Conservation (phyloP, 1,140 invertebrate species). For the Saccostrea echinata region DNA sequence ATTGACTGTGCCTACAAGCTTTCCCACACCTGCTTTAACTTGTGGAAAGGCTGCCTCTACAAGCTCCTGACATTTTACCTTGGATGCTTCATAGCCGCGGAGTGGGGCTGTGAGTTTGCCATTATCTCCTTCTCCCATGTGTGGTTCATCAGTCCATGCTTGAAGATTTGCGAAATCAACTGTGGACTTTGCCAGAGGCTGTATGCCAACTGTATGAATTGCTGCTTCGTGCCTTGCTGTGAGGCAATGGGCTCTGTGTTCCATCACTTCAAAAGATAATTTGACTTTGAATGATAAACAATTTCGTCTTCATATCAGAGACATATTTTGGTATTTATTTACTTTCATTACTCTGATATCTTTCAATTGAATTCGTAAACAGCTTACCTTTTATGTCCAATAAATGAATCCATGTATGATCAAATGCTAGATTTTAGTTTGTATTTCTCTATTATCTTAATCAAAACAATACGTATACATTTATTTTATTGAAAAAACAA, state of each 20-base stretch:
- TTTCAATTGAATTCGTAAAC: too few species aligned
- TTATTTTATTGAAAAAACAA: too few species aligned
- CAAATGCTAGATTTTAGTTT: too few species aligned
- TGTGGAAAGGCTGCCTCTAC: conserved; percentile 86
- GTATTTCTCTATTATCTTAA: too few species aligned
- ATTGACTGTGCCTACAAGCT: conserved; percentile 88
- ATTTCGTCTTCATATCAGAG: too few species aligned
- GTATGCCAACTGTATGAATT: conserved; percentile 82
- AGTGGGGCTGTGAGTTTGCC: conserved; percentile 87
- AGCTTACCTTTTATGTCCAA: too few species aligned
- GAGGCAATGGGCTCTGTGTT: conserved; percentile 85
- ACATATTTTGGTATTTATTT: too few species aligned
- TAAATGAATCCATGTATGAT: too few species aligned
- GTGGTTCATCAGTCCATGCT: conserved; percentile 75
- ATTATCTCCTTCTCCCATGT: conserved; percentile 84
- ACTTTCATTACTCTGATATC: too few species aligned
- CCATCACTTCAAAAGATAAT: conserved; percentile 52
- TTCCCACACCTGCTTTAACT: conserved; percentile 85
- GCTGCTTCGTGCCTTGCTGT: conserved; percentile 83
- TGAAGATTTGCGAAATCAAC: conserved; percentile 80
- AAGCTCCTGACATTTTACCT: conserved; percentile 83
- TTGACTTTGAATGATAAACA: too few species aligned
- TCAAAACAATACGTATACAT: too few species aligned
- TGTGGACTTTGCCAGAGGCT: conserved; percentile 84
- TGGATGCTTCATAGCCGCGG: conserved; percentile 85